These are phyloP conservation scores for Erpetoichthys calabaricus DNA, from an alignment of 2,797 vertebrate species.

Conservation along the genomic window DNA sequence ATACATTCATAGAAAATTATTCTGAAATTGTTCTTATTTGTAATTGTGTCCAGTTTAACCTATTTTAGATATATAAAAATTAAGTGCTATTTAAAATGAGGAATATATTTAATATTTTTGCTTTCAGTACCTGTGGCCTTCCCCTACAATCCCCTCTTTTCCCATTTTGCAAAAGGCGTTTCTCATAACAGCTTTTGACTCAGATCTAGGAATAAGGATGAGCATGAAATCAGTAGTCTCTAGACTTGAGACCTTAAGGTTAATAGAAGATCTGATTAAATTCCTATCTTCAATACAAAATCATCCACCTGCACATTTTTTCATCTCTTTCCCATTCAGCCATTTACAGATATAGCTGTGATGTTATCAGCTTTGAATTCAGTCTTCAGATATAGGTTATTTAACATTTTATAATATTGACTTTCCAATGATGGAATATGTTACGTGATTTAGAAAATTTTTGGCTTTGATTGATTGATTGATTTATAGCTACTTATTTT, in stretches of 20 bases:
- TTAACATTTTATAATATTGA: constrained; percentile 28
- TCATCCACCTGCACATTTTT: not conserved
- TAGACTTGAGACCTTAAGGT: constrained; percentile 17
- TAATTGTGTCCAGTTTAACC: no score
- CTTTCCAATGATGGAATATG: not conserved
- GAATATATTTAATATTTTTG: not conserved
- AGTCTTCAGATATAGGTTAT: constrained; percentile 23
- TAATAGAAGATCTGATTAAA: not conserved
- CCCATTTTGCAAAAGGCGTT: not conserved
- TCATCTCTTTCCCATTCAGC: not conserved
- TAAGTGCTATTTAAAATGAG: no score
- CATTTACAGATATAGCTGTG: not conserved
- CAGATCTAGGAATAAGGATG: not conserved
- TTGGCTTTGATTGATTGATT: no score
- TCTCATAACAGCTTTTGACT: no score
- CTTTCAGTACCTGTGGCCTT: not conserved
- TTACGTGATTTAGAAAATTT: no score
- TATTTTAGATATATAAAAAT: no score
- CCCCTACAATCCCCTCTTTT: not conserved
- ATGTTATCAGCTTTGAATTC: constrained; percentile 6
- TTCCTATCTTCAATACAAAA: not conserved
- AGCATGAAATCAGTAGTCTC: constrained; percentile 21
- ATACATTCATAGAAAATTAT: no score
- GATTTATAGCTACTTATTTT: no score
- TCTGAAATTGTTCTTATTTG: no score